Evolutionary conservation across 2,797 vertebrate species (phyloP), one percentile per base, ranked within the genome.

Genomic region (Smutsia temminckii): DNA sequence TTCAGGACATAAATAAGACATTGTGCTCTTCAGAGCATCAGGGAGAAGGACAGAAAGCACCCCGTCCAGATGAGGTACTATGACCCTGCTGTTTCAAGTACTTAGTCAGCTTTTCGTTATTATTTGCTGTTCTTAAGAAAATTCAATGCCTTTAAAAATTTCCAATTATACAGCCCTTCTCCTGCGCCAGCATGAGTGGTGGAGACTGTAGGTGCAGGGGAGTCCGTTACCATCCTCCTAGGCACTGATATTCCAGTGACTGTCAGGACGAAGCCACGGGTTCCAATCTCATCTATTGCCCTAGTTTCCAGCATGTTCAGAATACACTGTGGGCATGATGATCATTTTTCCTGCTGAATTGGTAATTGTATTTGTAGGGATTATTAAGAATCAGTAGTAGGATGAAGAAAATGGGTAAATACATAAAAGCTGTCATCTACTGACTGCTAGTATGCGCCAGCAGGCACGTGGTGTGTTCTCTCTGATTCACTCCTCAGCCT

Each of bases 401-500:
- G 27, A 53, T 80, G 61, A 81, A 86, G 87, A 86, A 94, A 96
- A 93, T 66, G 57, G 66, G 42, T 92, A 84, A 77, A 78, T 85
- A 85, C 27, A 40, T 81, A 40, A 78, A 93, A 85, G 37, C 4
- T 77, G 21, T 81, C 51, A 81, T 81, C 77, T 18, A 55, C 6
- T 75, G 68, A 64, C 21, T 78, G 6, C 21, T 78, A 20, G 40
- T 57, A 6, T 72, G n/a, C 61, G 42, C 34, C 37, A 18, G 40
- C 46, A 69, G 23, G 29, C 8, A 51, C 2, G 18, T 51, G 13
- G 72, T 71, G 25, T 3, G 32, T 77, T 89, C 92, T 95, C 69
- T 85, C 40, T 66, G 75, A 92, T 78, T 90, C 32, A 75, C 25
- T 93, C 51, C 86, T 64, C 72, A 79, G 37, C 3, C 74, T 72